Conservation (phyloP, 2,113 vertebrate genomes). For the Chlorocebus sabaeus region DNA sequence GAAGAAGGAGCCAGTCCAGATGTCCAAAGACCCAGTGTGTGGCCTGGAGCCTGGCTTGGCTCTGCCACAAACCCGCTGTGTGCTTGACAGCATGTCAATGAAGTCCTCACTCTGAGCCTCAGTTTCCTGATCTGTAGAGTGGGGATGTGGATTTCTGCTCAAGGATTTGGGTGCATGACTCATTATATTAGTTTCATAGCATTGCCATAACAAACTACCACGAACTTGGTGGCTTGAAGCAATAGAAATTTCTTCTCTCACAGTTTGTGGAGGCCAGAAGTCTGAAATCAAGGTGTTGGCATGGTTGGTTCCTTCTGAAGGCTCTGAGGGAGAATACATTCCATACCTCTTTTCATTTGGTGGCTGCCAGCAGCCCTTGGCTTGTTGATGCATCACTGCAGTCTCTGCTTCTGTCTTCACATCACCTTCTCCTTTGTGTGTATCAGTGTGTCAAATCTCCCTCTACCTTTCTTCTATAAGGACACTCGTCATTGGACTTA, state of each 20-base stretch:
- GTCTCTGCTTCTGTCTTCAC: not conserved
- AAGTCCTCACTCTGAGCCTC: not conserved
- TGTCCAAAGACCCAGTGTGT: not conserved
- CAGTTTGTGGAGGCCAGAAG: not conserved
- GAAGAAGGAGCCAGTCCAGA: not conserved
- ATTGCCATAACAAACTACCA: not conserved
- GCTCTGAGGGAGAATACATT: not conserved
- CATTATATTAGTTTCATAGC: not conserved
- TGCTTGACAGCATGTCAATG: not conserved
- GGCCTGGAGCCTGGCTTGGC: not conserved
- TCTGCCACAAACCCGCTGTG: not conserved
- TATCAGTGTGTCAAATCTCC: not conserved
- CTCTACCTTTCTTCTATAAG: not conserved
- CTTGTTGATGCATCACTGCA: not conserved
- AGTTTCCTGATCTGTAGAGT: not conserved
- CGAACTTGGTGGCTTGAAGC: slow-evolving; percentile 6
- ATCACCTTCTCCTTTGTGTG: not conserved
- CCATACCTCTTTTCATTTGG: not conserved
- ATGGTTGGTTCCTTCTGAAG: not conserved
- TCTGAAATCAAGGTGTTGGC: not conserved
- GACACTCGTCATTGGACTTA: not conserved
- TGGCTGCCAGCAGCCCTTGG: not conserved
- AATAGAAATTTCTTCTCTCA: not conserved
- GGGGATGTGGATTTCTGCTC: not conserved
- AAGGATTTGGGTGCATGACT: not conserved